Conservation (phyloP, 2,888 invertebrate species). For the Furcula furcula region DNA sequence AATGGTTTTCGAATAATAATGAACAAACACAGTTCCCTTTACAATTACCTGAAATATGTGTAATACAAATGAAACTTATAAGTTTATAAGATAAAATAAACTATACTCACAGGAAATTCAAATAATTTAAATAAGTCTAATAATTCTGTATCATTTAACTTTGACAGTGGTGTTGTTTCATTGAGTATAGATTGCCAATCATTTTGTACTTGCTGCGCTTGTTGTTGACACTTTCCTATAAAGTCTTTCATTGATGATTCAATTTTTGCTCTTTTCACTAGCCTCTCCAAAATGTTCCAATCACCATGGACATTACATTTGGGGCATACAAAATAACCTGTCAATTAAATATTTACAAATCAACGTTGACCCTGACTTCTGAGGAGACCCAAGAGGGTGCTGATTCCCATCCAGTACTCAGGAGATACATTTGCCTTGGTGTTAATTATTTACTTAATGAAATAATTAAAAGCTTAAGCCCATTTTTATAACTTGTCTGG, state of each 20-base stretch:
- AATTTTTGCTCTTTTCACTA: slow-evolving; percentile 67
- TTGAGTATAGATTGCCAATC: slow-evolving; percentile 71
- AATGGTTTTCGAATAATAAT: too few relatives aligned
- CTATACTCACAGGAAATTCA: slow-evolving; percentile 79
- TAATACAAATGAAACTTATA: slow-evolving; percentile 68
- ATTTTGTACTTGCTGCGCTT: slow-evolving; percentile 58
- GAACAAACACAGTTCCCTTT: too few relatives aligned
- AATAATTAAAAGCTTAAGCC: too few relatives aligned
- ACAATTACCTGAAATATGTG: too few relatives aligned
- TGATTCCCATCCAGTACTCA: too few relatives aligned
- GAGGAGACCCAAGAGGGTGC: too few relatives aligned
- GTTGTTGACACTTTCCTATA: slow-evolving; percentile 51
- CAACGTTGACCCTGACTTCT: too few relatives aligned
- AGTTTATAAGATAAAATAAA: slow-evolving; percentile 24
- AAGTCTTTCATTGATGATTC: slow-evolving; percentile 57
- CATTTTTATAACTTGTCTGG: too few relatives aligned
- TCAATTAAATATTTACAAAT: too few relatives aligned
- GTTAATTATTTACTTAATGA: too few relatives aligned
- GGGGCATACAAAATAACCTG: slow-evolving; percentile 87
- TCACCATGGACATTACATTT: slow-evolving; percentile 85
- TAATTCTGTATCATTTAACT: slow-evolving; percentile 65
- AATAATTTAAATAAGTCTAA: slow-evolving; percentile 76
- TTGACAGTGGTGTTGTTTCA: slow-evolving; percentile 62
- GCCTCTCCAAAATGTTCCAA: slow-evolving; percentile 82
- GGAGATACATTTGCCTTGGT: too few relatives aligned